Conservation (phyloP, 1,140 invertebrate species). For the Drosophila yakuba region DNA sequence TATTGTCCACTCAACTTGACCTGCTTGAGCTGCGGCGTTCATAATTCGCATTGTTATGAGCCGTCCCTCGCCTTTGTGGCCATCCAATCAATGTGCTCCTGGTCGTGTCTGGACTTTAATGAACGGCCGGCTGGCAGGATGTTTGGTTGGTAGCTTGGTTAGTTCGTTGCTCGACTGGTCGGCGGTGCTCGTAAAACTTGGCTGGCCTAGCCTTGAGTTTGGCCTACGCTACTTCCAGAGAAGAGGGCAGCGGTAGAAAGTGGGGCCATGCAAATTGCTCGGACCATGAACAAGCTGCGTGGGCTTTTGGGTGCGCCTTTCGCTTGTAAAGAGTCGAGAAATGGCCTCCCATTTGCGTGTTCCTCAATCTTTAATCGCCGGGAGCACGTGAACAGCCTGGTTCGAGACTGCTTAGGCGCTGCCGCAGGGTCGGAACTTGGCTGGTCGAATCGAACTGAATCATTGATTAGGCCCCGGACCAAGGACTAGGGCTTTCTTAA, state of each 20-base stretch:
- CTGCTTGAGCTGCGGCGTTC: conserved; percentile 57
- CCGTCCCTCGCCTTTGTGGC: conserved; percentile 15
- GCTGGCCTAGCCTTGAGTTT: conserved; percentile 35
- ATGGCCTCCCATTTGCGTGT: conserved; percentile 60
- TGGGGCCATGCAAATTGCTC: conserved; percentile 58
- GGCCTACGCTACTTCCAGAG: conserved; percentile 10
- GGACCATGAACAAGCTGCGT: conserved; percentile 19
- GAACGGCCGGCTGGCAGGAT: conserved; percentile 32
- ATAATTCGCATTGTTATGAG: conserved; percentile 71
- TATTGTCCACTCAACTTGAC: conserved; percentile 79
- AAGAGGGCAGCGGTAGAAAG: not conserved
- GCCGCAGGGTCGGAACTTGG: conserved; percentile 6
- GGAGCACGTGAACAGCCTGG: conserved; percentile 56
- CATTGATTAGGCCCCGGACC: conserved; percentile 28
- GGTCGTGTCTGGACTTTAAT: conserved; percentile 28
- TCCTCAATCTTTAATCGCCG: conserved; percentile 55
- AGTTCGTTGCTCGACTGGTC: conserved; percentile 4
- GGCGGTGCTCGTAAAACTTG: conserved; percentile 52
- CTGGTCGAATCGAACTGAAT: conserved; percentile 35
- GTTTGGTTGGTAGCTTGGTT: conserved; percentile 13
- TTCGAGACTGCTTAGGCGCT: conserved; percentile 14
- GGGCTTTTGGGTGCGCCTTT: conserved; percentile 59
- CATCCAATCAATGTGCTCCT: conserved; percentile 57
- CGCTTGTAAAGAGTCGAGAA: conserved; percentile 49
- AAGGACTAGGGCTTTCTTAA: not conserved